A percentile compares a stretch with the other conserved stretches of the same genome.
phyloP scores from a whole-genome alignment of 2,888 invertebrate species.

The Deilephila porcellus region DNA sequence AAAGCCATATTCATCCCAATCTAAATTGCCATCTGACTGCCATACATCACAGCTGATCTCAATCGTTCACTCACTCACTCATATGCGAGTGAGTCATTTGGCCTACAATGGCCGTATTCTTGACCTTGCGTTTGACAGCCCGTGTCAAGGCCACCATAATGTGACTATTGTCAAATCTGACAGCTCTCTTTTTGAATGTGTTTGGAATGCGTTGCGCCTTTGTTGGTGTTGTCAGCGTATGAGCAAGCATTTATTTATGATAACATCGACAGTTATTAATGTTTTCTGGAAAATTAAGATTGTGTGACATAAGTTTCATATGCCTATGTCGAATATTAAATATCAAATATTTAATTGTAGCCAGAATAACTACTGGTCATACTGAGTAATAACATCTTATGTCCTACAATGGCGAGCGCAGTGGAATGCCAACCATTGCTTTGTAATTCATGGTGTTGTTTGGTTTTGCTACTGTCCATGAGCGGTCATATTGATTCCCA shows the following conservation, averaged over 20 bases:
- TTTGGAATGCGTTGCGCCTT: conserved; percentile 39
- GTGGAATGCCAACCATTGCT: no score
- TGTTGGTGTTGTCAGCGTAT: conserved; percentile 32
- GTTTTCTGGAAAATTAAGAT: not conserved
- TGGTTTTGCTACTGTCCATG: no score
- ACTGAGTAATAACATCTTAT: no score
- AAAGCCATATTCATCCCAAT: conserved; percentile 32
- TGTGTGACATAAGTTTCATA: not conserved
- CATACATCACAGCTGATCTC: conserved; percentile 38
- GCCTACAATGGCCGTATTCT: conserved; percentile 40
- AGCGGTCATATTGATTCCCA: no score
- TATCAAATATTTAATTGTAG: no score
- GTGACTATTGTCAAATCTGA: conserved; percentile 65
- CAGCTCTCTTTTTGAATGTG: conserved; percentile 52
- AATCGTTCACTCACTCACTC: conserved; percentile 44
- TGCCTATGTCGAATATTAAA: no score
- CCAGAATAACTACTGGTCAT: no score
- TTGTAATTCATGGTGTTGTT: no score
- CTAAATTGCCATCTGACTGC: conserved; percentile 42
- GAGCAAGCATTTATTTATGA: conserved; percentile 14
- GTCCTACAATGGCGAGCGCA: no score
- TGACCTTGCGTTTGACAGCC: conserved; percentile 63
- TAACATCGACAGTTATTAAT: conserved; percentile 15
- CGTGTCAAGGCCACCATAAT: conserved; percentile 62
- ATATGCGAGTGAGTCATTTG: conserved; percentile 46